Evolutionary conservation across 2,888 invertebrate genomes (phyloP), one percentile per base, ranked within the genome.

Genomic region (Aelia acuminata): DNA sequence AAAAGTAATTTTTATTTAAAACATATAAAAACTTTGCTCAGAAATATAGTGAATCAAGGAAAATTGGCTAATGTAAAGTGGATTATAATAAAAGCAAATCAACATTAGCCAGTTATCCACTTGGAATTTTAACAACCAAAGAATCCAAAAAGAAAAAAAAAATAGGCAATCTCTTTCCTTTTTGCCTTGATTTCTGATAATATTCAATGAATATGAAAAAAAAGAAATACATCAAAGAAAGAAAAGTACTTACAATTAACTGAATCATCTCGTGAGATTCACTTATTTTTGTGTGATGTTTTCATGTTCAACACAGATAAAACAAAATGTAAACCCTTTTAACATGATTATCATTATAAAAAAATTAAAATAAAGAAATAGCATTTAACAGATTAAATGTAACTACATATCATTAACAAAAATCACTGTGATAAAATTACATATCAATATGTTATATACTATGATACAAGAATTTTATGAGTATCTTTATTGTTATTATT

Each of bases 1-100:
- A 97, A 92, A 96, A 97, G 92, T 97, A 94, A 87, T 63, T 35
- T 13, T 70, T 70, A 35, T 20, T 35, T 13, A 70, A 70, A 31
- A 80, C 15, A 47, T n/a, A 49, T 47, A 26, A 47, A 49, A 84
- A 84, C 48, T 47, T 84, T 84, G 84, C 84, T 84, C 84, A 84
- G 47, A 84, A 84, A 84, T 84, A 84, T 31, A 49, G 84, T 84
- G 84, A 84, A 84, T 84, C 84, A 20, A 84, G 31, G 49, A 26
- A 84, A 48, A 50, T 26, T 84, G 84, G 50, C 49, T 31, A 84
- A 84, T 84, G 50, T 35, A 47, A 1, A 84, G 49, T 49, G 50
- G 10, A 43, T 31, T 43, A 43, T 43, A 13, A n/a, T 35, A 4
- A 47, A n/a, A n/a, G 10, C n/a, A 43, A 80, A 80, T 10, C 10